Evolutionary conservation across 2,888 invertebrate species (phyloP), one percentile per base, ranked within the genome.

Genomic region (Ligdia adustata): DNA sequence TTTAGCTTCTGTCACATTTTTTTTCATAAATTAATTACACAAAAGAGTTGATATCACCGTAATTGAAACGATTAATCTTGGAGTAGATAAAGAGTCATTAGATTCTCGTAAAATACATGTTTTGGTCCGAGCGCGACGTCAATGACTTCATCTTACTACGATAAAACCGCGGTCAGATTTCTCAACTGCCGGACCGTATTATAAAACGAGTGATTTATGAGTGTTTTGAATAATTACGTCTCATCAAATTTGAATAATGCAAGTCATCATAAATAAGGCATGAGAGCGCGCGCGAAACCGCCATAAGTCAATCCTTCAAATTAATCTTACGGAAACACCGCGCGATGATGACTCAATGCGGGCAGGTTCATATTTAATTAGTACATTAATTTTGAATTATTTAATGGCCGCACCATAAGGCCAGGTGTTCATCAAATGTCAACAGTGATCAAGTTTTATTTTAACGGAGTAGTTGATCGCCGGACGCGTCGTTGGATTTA

Each of bases 221-320:
- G 59, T 85, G 83, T 84, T 87, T 83, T 87, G 88, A 88, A 79
- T 88, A 87, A 89, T 89, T 80, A 86, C 81, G 82, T 82, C 85
- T 82, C 86, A 89, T 90, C 87, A 87, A 88, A 88, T 88, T 88
- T 88, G 82, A 88, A 88, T 89, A 89, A 86, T 82, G 79, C 76
- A 75, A 79, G 76, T 80, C 75, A 75, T 83, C 78, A 80, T 84
- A 86, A 86, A 86, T 83, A 80, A 79, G 71, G 72, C 66, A 68
- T 66, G 64, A 69, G 77, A 69, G 72, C 64, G 72, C 73, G 76
- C 75, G 80, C 80, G 71, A 80, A 81, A 81, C 75, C 72, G 74
- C 77, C 77, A 81, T 84, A 84, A 85, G 84, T 86, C 85, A 87
- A 86, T 84, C 79, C 75, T 69, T 80, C 76, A 75, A 74, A 84